Base-by-base conservation (phyloP, 2,113 vertebrate species). In the Protobothrops flavoviridis region DNA sequence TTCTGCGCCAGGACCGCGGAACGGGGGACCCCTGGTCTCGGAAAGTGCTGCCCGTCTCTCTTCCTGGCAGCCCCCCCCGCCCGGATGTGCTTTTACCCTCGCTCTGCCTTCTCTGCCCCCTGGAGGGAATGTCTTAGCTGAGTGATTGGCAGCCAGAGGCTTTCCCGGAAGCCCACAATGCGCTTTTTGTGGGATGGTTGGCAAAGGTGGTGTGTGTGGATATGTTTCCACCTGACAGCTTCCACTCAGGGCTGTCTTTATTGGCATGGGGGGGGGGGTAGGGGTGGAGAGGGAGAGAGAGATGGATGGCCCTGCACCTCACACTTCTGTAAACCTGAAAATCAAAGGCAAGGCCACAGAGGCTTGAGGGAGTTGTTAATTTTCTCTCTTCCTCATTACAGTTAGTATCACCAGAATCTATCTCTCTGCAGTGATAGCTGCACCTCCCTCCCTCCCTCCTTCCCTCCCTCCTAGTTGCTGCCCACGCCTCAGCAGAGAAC, bases 351-450 rank as follows among this genome's bases (percentile, higher is more conserved):
- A 74, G 64, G n/a, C 88, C 33, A 9, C 55, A 5, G 56, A 33
- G 85, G 33, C 29, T n/a, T 53, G 87, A 33, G 45, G 45, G 45
- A 87, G 23, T 45, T 26, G 43, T 24, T 29, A 87, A 24, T 57
- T 56, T 45, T 12, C 81, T 39, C 24, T 39, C 23, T 61, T n/a
- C 39, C 48, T 43, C 86, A 9, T 21, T 39, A 3, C 9, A 29
- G 43, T 90, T 94, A 93, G 94, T 96, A 93, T 96, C 93, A 86
- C 21, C 92, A 81, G 39, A 12, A 57, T 17, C 48, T 92, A 26
- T 86, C n/a, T 92, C 93, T 4, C 11, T 94, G 94, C 95, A 26
- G 91, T 92, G 93, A 91, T 95, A 94, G 91, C 92, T 29, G 96
- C 93, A 85, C 92, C 89, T 95, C 93, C 1, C 55, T 89, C 86